Evolutionary conservation across 2,113 vertebrate species (phyloP), one percentile per base, ranked within the genome.

Genomic region (Passer domesticus): DNA sequence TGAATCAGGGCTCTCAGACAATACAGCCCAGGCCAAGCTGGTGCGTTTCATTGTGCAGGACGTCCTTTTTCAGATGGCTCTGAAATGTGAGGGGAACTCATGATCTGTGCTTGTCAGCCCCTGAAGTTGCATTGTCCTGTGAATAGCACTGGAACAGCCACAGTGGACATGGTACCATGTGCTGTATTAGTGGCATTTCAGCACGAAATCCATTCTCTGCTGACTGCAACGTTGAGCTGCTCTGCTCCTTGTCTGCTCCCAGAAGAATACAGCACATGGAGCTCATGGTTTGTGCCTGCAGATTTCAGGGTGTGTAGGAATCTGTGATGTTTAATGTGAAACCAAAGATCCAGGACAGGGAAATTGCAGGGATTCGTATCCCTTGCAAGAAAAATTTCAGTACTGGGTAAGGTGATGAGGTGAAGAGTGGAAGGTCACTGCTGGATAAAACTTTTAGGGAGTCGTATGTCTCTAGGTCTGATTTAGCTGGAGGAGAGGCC

Each of bases 1-100:
- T 19, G 91, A 92, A 85, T 91, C 70, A 18, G 89, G 78, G 74
- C 87, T 94, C 91, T 60, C 81, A 79, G 89, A 92, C 91, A 91
- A 87, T 76, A 7, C 53, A 21, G 73, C 69, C 78, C 81, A 43
- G 91, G 91, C 93, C 89, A 92, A 73, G 81, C 91, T 80, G 52
- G 78, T 84, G 84, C 44, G 0, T 87, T 94, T 82, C 25, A 74
- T 92, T 94, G 92, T 81, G 95, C n/a, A 41, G 76, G 63, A 46
- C 0, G 1, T 75, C 67, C 85, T 82, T 91, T 87, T 84, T 87
- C 79, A 88, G 82, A 86, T 80, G 82, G 11, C 75, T 83, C 87
- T 70, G 78, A 94, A 93, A 83, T 59, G 55, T 1, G 76, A 74
- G 87, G 80, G 79, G 74, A 93, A 92, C 83, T 75, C 68, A 10